These are phyloP conservation scores for Corythaeola cristata DNA, from an alignment of 2,113 vertebrate genomes.

Conservation along the genomic window DNA sequence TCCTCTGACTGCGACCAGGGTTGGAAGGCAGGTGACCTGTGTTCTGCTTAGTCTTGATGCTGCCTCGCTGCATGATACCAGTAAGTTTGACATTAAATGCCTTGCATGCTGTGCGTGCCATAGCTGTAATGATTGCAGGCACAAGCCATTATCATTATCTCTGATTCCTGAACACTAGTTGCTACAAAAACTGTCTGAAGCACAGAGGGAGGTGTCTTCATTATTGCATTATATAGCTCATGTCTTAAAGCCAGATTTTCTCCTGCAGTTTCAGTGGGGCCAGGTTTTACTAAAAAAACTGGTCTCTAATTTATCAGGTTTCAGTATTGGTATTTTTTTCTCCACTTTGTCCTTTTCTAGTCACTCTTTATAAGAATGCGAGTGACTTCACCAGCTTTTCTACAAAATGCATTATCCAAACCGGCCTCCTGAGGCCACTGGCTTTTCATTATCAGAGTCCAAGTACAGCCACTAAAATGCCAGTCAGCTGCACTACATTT, in stretches of 20 bases:
- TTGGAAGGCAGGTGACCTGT: background rate
- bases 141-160: background rate
- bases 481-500: slow-evolving; percentile 18
- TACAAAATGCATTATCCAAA: background rate
- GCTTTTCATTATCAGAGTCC: slow-evolving; percentile 11
- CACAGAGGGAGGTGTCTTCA: background rate
- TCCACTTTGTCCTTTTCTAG: background rate
- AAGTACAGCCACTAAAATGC: background rate
- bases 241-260: background rate
- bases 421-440: background rate
- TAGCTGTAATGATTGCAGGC: background rate
- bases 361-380: background rate
- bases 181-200: background rate
- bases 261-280: background rate
- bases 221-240: background rate
- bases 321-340: background rate
- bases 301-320: background rate
- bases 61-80: background rate
- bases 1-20: rapidly evolving
- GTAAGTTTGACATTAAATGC: background rate
- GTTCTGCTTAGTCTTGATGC: rapidly evolving
- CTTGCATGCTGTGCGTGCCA: background rate
- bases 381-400: slow-evolving; percentile 8
- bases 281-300: background rate
- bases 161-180: background rate